phyloP scores from a whole-genome alignment of 2,888 invertebrate genomes.

The Clitarchus hookeri region DNA sequence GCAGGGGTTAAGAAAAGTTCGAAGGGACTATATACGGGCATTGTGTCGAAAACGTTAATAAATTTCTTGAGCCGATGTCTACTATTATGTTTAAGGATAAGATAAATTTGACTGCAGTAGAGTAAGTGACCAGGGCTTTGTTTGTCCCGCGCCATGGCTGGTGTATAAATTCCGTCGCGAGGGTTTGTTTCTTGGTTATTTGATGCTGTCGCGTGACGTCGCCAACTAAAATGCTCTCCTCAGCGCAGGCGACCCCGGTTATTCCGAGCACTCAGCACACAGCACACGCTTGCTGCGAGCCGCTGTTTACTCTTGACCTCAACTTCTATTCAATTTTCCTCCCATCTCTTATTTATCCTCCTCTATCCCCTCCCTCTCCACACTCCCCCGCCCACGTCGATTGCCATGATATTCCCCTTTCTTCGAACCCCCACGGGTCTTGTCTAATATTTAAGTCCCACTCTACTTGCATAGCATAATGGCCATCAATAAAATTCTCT shows the following conservation, averaged over 20 bases:
- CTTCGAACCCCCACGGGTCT: not conserved
- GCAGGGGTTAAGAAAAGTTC: too few species aligned
- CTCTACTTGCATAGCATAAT: slow-evolving; percentile 14
- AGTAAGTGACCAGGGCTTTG: too few species aligned
- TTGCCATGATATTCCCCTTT: slow-evolving; percentile 8
- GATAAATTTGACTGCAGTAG: too few species aligned
- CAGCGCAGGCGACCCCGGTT: not conserved
- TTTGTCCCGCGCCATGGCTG: not conserved
- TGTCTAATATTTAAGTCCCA: slow-evolving; percentile 14
- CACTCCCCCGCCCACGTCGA: not conserved
- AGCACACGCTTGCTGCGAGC: not conserved
- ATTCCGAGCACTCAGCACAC: not conserved
- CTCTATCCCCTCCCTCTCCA: not conserved
- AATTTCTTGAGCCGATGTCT: too few species aligned
- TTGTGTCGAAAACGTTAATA: too few species aligned
- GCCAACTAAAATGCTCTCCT: not conserved
- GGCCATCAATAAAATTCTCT: slow-evolving; percentile 5
- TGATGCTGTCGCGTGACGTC: not conserved
- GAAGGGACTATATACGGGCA: too few species aligned
- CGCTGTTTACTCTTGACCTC: not conserved
- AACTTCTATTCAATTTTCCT: not conserved
- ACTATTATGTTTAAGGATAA: too few species aligned
- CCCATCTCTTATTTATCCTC: slow-evolving; percentile 10
- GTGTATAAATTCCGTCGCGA: not conserved
- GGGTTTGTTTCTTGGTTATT: not conserved